These are phyloP conservation scores for Pogonocichla stellata DNA, from an alignment of 2,113 vertebrate genomes.

Conservation along the genomic window DNA sequence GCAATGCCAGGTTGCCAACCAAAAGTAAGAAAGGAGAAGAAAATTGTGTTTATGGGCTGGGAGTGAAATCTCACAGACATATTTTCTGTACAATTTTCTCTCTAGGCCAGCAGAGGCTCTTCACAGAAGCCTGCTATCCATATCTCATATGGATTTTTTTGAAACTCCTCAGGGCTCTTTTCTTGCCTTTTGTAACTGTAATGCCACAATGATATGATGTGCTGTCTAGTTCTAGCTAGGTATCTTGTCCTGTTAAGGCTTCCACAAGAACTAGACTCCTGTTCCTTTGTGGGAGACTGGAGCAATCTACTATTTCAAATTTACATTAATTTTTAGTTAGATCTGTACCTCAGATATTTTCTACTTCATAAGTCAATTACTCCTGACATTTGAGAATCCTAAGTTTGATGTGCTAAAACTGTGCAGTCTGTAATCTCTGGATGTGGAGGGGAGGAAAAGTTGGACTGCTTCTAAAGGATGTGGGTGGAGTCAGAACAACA, in stretches of 20 bases:
- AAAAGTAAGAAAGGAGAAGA: background rate
- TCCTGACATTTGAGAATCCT: background rate
- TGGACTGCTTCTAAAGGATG: background rate
- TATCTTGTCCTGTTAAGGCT: background rate
- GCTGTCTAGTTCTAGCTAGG: background rate
- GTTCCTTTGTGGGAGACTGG: background rate
- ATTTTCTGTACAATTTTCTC: background rate
- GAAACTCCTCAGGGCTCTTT: background rate
- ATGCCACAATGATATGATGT: background rate
- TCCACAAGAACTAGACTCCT: background rate
- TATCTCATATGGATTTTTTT: background rate
- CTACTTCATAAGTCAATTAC: background rate
- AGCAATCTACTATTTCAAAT: background rate
- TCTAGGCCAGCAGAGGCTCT: background rate
- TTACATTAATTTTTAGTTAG: background rate
- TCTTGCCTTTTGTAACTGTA: background rate
- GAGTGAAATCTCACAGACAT: background rate
- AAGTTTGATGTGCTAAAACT: background rate
- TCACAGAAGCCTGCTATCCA: background rate
- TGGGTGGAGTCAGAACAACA: background rate
- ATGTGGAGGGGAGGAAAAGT: background rate
- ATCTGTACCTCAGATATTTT: background rate
- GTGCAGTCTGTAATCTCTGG: background rate
- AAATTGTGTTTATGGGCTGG: background rate
- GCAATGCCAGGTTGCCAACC: background rate